Base-by-base conservation (phyloP, 2,797 vertebrate genomes). In the Erpetoichthys calabaricus region DNA sequence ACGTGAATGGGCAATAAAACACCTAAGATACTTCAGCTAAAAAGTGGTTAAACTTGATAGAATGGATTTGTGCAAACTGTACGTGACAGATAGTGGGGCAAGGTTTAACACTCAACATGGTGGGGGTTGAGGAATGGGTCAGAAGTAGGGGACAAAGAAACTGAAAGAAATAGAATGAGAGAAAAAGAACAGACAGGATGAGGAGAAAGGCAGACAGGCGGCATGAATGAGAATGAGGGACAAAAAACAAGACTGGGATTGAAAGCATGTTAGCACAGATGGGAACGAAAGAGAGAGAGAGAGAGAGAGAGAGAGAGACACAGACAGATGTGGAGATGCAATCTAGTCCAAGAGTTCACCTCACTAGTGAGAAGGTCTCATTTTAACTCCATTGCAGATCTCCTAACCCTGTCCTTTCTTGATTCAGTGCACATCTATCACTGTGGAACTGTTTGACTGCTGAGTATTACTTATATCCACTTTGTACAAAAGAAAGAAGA, bases 1-100 rank as follows among this genome's bases (percentile, higher is more conserved):
- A 84, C 91, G 87, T 96, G 92, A 91, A 95, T 97, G 89, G 87
- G 91, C 91, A 93, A 97, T 97, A 70, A 88, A 82, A 64, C 67
- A 79, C 83, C 84, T 87, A 85, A 91, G 88, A 91, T 76, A 82
- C 84, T 87, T 86, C 80, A 84, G 70, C 73, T 80, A 85, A 76
- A 87, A 88, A 89, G 86, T 85, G 86, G 88, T 86, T 89, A 82
- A 89, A 85, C 87, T 74, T 81, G 86, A 89, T 85, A 83, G 85
- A 25, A 87, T 82, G 77, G 78, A 82, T 77, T 74, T 77, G 73
- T 68, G 75, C 82, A 68, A 62, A 78, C 70, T 60, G 55, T 41
- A 7, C 7, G 41, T 3, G 53, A 49, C 69, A 69, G 6, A 7
- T 49, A 25, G 25, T 25, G 25, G 25, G 25, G 25, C 2, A 25